A percentile compares a stretch with the other conserved stretches of the same genome.
Conservation (phyloP, 2,888 invertebrate species). For the Phania funesta region DNA sequence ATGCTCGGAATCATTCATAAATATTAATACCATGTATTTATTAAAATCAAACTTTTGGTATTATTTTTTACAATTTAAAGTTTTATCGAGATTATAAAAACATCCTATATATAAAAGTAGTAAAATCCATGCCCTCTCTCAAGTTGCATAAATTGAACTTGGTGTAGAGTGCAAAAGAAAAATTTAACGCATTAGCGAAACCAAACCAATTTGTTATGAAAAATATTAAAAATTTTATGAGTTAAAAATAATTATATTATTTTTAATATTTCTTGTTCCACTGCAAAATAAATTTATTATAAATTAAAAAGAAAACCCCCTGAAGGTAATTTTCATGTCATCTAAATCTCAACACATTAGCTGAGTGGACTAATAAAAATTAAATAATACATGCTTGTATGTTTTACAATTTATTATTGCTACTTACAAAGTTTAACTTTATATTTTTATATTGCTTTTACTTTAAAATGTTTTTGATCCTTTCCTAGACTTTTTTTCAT, state of each 20-base stretch:
- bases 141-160: neutral
- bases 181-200: conserved; percentile 12
- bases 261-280: neutral
- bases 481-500: conserved; percentile 17
- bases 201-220: conserved; percentile 27
- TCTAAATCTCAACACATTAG: conserved; percentile 23
- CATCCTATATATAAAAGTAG: too few species aligned
- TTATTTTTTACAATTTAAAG: too few species aligned
- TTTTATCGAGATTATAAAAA: too few species aligned
- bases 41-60: too few species aligned
- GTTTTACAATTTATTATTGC: neutral
- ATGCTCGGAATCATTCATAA: too few species aligned
- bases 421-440: neutral
- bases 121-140: neutral
- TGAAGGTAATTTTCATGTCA: conserved; percentile 32
- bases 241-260: conserved; percentile 17
- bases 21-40: too few species aligned
- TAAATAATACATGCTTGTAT: neutral
- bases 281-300: conserved; percentile 35
- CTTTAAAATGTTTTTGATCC: conserved; percentile 34
- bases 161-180: conserved; percentile 1
- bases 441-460: neutral
- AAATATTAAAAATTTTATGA: conserved; percentile 43
- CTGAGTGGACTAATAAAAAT: neutral
- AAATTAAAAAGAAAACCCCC: conserved; percentile 17